phyloP scores from a whole-genome alignment of 2,113 vertebrate species.

The Tor tambroides region DNA sequence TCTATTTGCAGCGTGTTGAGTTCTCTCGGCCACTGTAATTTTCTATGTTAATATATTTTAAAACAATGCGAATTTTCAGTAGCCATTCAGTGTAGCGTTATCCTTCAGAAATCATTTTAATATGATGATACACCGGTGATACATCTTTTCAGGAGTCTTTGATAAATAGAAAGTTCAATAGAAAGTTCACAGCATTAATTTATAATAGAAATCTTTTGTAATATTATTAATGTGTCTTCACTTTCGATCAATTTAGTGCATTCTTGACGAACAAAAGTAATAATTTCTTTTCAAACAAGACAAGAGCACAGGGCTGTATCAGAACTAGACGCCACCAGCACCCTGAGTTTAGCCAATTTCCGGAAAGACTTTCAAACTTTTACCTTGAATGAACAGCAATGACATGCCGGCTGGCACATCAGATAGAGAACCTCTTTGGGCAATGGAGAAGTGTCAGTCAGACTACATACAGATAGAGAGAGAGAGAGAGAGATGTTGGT shows the following conservation, averaged over 20 bases:
- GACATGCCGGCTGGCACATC: constrained; percentile 67
- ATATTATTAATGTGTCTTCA: background rate
- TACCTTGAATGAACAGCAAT: constrained; percentile 63
- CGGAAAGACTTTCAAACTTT: constrained; percentile 69
- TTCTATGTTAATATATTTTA: too few species aligned
- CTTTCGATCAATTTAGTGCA: background rate
- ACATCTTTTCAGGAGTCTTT: background rate
- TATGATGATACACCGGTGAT: background rate
- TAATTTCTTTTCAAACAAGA: background rate
- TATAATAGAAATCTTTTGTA: background rate
- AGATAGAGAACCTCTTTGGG: constrained; percentile 59
- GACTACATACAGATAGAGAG: constrained; percentile 57
- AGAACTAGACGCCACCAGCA: constrained; percentile 61
- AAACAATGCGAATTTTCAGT: background rate
- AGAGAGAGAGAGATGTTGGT: constrained; percentile 38
- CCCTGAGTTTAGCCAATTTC: constrained; percentile 62
- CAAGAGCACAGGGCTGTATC: constrained; percentile 52
- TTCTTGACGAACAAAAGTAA: background rate
- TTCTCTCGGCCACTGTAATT: too few species aligned
- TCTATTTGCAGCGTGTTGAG: too few species aligned
- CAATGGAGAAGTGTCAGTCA: constrained; percentile 73
- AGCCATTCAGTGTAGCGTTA: background rate
- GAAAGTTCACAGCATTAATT: background rate
- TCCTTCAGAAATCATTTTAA: too few species aligned
- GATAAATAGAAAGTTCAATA: background rate